Conservation (phyloP, 2,113 vertebrate genomes). For the Mystacornis crossleyi region DNA sequence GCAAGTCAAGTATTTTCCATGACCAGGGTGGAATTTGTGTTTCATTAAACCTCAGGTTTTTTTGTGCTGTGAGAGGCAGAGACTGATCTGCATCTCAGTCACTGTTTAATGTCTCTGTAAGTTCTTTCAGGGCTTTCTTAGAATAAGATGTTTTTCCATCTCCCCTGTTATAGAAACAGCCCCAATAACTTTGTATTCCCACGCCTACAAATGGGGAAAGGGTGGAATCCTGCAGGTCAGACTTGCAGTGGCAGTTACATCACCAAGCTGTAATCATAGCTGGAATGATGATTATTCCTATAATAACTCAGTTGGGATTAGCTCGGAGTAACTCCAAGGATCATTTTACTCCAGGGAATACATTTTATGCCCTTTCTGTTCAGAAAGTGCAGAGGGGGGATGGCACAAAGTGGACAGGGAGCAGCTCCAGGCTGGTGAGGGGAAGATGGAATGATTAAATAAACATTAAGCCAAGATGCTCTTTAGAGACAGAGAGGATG, state of each 20-base stretch:
- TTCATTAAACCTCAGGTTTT: background rate
- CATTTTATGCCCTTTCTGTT: background rate
- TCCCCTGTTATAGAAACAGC: background rate
- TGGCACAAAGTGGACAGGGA: background rate
- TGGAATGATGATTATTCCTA: background rate
- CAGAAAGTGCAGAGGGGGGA: background rate
- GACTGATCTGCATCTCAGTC: background rate
- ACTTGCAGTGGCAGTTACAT: background rate
- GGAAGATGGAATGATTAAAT: background rate
- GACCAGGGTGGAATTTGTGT: background rate
- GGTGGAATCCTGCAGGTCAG: background rate
- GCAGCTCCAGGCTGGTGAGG: background rate
- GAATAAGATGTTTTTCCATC: background rate
- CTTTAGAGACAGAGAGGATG: background rate
- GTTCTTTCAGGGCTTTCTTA: background rate
- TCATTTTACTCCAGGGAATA: background rate
- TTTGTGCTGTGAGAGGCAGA: background rate
- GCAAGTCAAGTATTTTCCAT: background rate
- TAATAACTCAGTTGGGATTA: background rate
- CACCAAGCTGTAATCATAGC: background rate
- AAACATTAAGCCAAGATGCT: background rate
- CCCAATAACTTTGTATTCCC: background rate
- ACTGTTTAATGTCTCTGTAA: background rate
- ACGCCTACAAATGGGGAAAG: background rate
- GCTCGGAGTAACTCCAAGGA: background rate